A percentile compares a stretch with the other conserved stretches of the same genome.
Conservation (phyloP, 92 coral and sea anemone genomes). For the Palythoa grandiflora region DNA sequence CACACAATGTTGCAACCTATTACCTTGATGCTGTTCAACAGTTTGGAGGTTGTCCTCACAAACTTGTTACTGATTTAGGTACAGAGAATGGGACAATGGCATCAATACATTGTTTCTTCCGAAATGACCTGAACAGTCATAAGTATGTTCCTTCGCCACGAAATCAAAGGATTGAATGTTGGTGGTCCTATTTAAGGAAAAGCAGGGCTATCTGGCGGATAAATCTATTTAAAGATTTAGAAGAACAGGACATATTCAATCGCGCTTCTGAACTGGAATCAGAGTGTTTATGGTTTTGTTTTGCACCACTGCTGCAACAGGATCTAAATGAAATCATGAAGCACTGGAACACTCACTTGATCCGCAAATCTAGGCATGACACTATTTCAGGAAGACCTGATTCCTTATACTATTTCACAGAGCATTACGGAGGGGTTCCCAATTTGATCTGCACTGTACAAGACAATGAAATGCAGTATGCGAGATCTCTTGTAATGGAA, state of each 20-base stretch:
- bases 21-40: conserved; percentile 42
- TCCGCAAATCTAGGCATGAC: conserved; percentile 20
- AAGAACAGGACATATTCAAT: conserved; percentile 56
- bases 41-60: conserved; percentile 26
- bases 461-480: conserved; percentile 58
- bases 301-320: conserved; percentile 54
- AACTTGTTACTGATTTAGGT: conserved; percentile 33
- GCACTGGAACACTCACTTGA: conserved; percentile 29
- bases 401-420: conserved; percentile 21
- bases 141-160: neutral
- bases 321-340: conserved; percentile 27
- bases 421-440: neutral
- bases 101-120: conserved; percentile 46
- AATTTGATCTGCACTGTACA: conserved; percentile 29
- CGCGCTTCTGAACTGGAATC: conserved; percentile 56
- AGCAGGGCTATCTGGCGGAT: conserved; percentile 64
- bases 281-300: conserved; percentile 68
- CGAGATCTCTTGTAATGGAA: conserved; percentile 62
- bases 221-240: conserved; percentile 18
- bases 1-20: conserved; percentile 41
- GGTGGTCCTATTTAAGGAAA: conserved; percentile 52
- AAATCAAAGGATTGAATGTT: conserved; percentile 12
- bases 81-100: conserved; percentile 44
- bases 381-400: conserved; percentile 18
- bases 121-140: conserved; percentile 42